A percentile compares a stretch with the other conserved stretches of the same genome.
phyloP scores from a whole-genome alignment of 2,888 invertebrate species.

The Amphipoea lucens region DNA sequence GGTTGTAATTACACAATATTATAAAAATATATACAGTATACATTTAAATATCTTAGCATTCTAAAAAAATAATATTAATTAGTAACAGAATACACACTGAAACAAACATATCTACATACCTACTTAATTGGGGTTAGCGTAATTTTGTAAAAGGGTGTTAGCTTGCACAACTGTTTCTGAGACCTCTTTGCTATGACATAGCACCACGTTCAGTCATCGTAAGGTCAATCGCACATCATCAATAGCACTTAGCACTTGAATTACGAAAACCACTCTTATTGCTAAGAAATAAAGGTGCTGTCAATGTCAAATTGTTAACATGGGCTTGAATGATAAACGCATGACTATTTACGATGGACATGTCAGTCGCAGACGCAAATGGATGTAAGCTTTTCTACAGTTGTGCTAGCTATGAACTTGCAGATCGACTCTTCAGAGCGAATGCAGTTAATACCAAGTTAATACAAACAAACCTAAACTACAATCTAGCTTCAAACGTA shows the following conservation, averaged over 20 bases:
- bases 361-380: conserved; percentile 3
- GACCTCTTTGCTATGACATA: neutral
- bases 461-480: conserved; percentile 36
- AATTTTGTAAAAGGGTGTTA: conserved; percentile 2
- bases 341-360: neutral
- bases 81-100: conserved; percentile 14
- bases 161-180: conserved; percentile 44
- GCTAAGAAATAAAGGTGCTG: neutral
- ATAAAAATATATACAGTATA: conserved; percentile 27
- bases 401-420: conserved; percentile 45
- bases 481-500: conserved; percentile 47
- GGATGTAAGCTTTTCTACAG: conserved; percentile 8
- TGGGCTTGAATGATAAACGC: neutral
- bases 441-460: conserved; percentile 8
- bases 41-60: conserved; percentile 15
- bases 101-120: neutral
- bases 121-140: conserved; percentile 11
- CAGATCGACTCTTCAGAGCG: neutral
- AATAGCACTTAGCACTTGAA: neutral
- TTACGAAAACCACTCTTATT: neutral
- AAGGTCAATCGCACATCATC: neutral
- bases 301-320: neutral
- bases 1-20: conserved; percentile 20
- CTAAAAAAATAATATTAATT: neutral
- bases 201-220: neutral